A percentile compares a stretch with the other conserved stretches of the same genome.
These are phyloP conservation scores for Amphiduros pacificus DNA, from an alignment of 2,888 invertebrate genomes.

Conservation along the genomic window DNA sequence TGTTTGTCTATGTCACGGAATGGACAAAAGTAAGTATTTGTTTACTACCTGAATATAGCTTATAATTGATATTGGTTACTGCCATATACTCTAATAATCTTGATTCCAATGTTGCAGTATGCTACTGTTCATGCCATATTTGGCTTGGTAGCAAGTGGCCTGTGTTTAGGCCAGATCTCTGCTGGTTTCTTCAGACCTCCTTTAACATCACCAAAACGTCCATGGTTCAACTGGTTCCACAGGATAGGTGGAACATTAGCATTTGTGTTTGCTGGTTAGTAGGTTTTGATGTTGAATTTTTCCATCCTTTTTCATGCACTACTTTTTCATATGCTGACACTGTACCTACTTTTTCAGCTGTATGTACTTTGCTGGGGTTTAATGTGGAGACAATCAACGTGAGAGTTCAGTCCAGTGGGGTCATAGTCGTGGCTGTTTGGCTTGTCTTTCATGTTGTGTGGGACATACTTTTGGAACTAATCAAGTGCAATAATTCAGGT, in stretches of 20 bases:
- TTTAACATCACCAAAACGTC: constrained; percentile 77
- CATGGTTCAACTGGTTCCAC: constrained; percentile 89
- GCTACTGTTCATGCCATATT: constrained; percentile 33
- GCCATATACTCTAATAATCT: neutral
- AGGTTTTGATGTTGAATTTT: neutral
- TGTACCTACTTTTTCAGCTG: constrained; percentile 25
- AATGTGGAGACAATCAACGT: constrained; percentile 29
- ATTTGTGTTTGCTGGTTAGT: constrained; percentile 37
- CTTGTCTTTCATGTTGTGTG: constrained; percentile 34
- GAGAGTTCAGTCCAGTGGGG: constrained; percentile 33
- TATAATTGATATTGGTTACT: neutral
- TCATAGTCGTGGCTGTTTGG: constrained; percentile 33
- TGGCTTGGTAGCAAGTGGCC: constrained; percentile 36
- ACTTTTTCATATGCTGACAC: neutral
- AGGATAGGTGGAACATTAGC: constrained; percentile 87
- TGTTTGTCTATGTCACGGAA: constrained; percentile 71
- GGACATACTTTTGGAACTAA: constrained; percentile 35
- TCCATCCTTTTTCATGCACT: neutral
- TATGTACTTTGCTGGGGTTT: constrained; percentile 36
- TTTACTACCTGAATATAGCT: neutral
- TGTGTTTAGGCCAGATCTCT: constrained; percentile 31
- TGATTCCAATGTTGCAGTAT: constrained; percentile 12
- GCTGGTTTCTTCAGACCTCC: constrained; percentile 75
- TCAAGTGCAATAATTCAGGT: constrained; percentile 18
- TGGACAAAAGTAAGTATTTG: constrained; percentile 60